Evolutionary conservation across 64 coral and sea anemone species (phyloP), one percentile per base, ranked within the genome.

Genomic region (Montipora capricornis): DNA sequence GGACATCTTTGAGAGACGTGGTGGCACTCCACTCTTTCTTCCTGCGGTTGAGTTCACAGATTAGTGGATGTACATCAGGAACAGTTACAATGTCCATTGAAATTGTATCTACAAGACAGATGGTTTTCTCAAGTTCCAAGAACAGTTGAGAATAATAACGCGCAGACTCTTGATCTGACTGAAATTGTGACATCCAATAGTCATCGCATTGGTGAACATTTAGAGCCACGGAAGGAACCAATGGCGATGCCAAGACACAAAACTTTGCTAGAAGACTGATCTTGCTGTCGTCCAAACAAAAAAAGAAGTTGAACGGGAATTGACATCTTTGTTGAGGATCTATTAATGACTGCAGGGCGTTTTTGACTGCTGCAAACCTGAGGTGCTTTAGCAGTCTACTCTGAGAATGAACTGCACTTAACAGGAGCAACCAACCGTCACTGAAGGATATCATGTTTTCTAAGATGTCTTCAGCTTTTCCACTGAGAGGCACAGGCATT

Each of bases 1-100:
- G 51, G 14, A 77, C 69, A 75, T 84, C 81, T 62, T 53, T 75
- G 49, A 92, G 82, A 11, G 64, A 37, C 1, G 29, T 49, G 44
- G 82, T 47, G 1, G 8, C 5, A 4, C 4, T 49, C 66, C 47
- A 50, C 11, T 7, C 6, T 85, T 5, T 51, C 62, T 71, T 70
- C 3, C 82, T 49, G 4, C 47, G 47, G 62, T 85, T 71, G 64
- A 85, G 15, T 70, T 85, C 82, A 12, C 4, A 0, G 45, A 71
- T 71, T 0, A 85, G 62, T 2, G 8, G 29, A 0, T 71, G 44
- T 50, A 45, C 17, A 47, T 85, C 82, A 11, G 45, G 52, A 9
- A 85, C 0, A 19, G 20, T 17, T 8, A 85, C 64, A 85, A 47
- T 20, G n/a, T n/a, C n/a, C n/a, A n/a, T n/a, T n/a, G n/a, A n/a